These are phyloP conservation scores for Agonopterix arenella DNA, from an alignment of 2,888 invertebrate genomes.

Conservation along the genomic window DNA sequence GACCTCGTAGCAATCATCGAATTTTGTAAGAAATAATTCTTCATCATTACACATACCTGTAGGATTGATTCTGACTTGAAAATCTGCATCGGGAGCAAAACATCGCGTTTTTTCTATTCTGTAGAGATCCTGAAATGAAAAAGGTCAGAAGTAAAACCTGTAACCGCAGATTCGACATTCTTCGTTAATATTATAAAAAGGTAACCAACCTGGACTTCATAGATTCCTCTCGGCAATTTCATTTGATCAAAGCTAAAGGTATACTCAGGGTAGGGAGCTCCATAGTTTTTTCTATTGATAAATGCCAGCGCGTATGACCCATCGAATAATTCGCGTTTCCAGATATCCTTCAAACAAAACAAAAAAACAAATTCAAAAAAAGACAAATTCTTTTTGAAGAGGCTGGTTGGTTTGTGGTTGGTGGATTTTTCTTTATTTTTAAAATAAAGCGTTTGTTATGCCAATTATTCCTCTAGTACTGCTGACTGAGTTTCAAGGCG, in stretches of 20 bases:
- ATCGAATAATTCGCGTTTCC: constrained; percentile 1
- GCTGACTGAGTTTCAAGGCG: too few species aligned
- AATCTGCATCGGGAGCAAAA: neutral
- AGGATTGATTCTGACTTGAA: constrained; percentile 1
- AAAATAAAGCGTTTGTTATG: neutral
- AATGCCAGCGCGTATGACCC: constrained; percentile 1
- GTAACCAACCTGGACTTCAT: constrained; percentile 1
- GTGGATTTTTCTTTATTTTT: neutral
- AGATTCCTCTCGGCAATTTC: neutral
- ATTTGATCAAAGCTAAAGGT: constrained; percentile 1
- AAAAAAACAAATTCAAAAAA: too few species aligned
- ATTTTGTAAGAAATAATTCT: too few species aligned
- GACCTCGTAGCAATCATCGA: too few species aligned
- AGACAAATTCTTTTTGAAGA: neutral
- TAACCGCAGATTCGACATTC: neutral
- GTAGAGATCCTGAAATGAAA: neutral
- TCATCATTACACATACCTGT: neutral
- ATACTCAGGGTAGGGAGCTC: constrained; percentile 4
- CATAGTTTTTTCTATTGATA: constrained; percentile 2
- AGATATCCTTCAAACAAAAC: constrained; percentile 4
- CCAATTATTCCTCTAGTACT: neutral
- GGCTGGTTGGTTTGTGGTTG: too few species aligned
- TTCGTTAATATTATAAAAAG: too few species aligned
- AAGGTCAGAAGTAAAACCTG: neutral
- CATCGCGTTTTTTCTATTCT: neutral